Base-by-base conservation (phyloP, 1,140 invertebrate genomes). In the Chionoecetes opilio region DNA sequence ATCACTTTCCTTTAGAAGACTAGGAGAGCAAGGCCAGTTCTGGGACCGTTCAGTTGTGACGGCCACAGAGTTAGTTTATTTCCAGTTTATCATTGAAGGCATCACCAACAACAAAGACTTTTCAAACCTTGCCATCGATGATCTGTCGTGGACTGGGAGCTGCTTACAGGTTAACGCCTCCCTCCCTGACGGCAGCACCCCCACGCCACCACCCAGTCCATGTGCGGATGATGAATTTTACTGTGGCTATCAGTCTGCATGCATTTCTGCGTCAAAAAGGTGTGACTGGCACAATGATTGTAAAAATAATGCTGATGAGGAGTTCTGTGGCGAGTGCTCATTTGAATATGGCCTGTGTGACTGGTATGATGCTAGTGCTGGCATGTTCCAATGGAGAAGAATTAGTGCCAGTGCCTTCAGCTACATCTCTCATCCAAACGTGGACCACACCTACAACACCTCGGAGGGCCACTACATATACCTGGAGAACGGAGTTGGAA, bases 11-110 rank as follows among this genome's bases (percentile, higher is more conserved):
- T 95, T 95, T 31, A 93, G 37, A 35, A 93, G 94, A 32, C 46
- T 11, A 34, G 94, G 94, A 29, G 75, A 95, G 29, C 94, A 95
- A 95, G 94, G 94, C 6, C 94, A 95, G 53, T 95, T 93, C 75
- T 95, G 94, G 94, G 94, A 95, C 82, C 94, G 94, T 85, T 88
- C 87, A 37, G 38, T 95, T n/a, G 82, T 95, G 21, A 26, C 94
- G 21, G n/a, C 85, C 34, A 34, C 35, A 2, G 37, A 88, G 32
- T 34, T 46, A 11, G 21, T 35, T 5, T 86, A 91, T 11, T 95
- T 95, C 92, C 94, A 95, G 87, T 95, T 93, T 89, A 29, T 95
- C 14, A 95, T 95, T 53, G 94, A 95, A 75, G 94, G 94, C 53
- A 63, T 95, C 9, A 90, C 92, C 26, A 93, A 38, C 29, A 88